Percentiles rank a stretch among this genome's conserved stretches.
Conservation (phyloP, 2,797 vertebrate species). For the Gobionotothen gibberifrons region DNA sequence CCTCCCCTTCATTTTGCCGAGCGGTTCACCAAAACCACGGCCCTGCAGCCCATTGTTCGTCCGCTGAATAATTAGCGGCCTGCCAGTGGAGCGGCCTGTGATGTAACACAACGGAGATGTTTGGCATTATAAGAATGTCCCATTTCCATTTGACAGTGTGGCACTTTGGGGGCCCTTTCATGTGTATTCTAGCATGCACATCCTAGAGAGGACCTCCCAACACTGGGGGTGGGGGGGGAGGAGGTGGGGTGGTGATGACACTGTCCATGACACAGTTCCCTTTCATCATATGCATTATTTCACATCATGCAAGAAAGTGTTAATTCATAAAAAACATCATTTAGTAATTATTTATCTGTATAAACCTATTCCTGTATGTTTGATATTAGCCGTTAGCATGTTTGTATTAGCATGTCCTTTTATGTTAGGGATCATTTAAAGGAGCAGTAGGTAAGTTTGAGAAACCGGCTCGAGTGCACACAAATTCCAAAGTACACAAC, state of each 20-base stretch:
- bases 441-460: too few species aligned
- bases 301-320: background rate
- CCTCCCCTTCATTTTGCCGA: constrained; percentile 46
- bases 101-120: constrained; percentile 85
- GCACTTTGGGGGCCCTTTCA: constrained; percentile 80
- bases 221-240: too few species aligned
- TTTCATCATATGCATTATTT: constrained; percentile 32
- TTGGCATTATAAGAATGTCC: constrained; percentile 87
- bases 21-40: constrained; percentile 59
- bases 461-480: too few species aligned
- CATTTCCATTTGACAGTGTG: constrained; percentile 81
- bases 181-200: constrained; percentile 84
- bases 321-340: background rate
- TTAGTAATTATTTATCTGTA: too few species aligned
- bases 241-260: too few species aligned
- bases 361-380: too few species aligned
- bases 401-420: too few species aligned
- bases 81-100: constrained; percentile 75
- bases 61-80: constrained; percentile 82
- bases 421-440: too few species aligned
- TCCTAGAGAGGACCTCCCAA: constrained; percentile 68
- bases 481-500: too few species aligned
- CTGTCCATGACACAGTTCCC: constrained; percentile 38
- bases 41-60: constrained; percentile 76
- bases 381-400: too few species aligned